Percentiles rank a stretch among this genome's conserved stretches.
phyloP scores from a whole-genome alignment of 2,113 vertebrate genomes.

The Protobothrops mucrosquamatus region DNA sequence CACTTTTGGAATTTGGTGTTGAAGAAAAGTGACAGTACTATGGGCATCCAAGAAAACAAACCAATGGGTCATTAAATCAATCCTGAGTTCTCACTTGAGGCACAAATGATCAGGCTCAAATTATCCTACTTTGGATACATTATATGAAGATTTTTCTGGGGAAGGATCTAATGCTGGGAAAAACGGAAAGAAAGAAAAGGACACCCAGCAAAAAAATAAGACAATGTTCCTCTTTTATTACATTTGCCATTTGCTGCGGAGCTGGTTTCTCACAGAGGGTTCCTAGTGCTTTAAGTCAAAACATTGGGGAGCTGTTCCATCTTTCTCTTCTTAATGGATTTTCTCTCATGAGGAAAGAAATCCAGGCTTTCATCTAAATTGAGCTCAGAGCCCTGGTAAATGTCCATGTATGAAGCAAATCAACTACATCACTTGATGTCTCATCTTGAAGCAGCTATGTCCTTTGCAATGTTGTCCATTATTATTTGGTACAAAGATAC shows the following conservation, averaged over 20 bases:
- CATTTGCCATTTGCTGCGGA: neutral
- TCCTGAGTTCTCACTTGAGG: neutral
- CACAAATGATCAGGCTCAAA: neutral
- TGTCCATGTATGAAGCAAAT: neutral
- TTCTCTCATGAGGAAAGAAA: neutral
- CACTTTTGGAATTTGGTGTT: neutral
- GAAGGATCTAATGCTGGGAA: neutral
- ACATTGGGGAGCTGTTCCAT: neutral
- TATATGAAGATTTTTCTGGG: neutral
- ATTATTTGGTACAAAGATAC: neutral
- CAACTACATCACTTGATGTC: neutral
- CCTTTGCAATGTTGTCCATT: neutral
- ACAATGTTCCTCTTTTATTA: neutral
- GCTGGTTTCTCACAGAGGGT: neutral
- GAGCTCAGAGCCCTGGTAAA: neutral
- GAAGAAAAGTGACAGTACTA: neutral
- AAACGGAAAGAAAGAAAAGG: neutral
- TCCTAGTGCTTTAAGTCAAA: neutral
- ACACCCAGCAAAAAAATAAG: neutral
- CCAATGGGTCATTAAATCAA: neutral
- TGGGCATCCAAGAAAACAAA: neutral
- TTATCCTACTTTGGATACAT: neutral
- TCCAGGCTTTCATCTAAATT: neutral
- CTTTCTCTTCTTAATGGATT: neutral
- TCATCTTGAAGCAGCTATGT: neutral